Evolutionary conservation across 2,797 vertebrate genomes (phyloP), one percentile per base, ranked within the genome.

Genomic region (Enteromius thamalakanensis): DNA sequence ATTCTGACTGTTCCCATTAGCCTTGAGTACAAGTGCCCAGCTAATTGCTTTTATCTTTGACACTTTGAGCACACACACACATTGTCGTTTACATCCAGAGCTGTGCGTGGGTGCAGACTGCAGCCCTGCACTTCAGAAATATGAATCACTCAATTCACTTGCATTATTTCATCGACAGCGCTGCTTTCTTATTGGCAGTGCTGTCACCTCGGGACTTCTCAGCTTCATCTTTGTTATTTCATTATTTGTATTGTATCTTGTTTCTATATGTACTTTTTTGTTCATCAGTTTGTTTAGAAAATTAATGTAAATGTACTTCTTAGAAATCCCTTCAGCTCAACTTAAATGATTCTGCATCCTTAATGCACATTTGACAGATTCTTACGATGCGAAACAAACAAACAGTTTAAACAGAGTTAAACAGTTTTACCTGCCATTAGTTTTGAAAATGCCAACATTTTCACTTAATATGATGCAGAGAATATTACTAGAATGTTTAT

Each of bases 41-140:
- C 80, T 83, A 79, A 86, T 82, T 68, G 34, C 78, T 60, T 83
- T 77, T 37, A 69, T 76, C 77, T 23, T 53, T 82, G 65, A 53
- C 75, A 53, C 64, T 58, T 26, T 67, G 23, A 76, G 34, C 67
- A 76, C 76, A 51, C 60, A 62, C 45, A 69, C 80, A 37, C 45
- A 69, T 79, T 37, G 10, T 53, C 34, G 8, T 76, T 67, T 45
- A 81, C 58, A 76, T 68, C 40, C 69, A 68, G 45, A 68, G 15
- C 60, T 8, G 34, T 55, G 78, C 21, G 62, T 84, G 78, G 78
- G 72, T 77, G 55, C 47, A 64, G 55, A 77, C 69, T 74, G 78
- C 78, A 49, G 42, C 75, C 45, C 81, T 70, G 51, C 32, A 80
- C 80, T 60, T 72, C 62, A 76, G 37, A 76, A 70, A 81, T 67